These are phyloP conservation scores for Actinernus sp. DNA, from an alignment of 92 coral and sea anemone genomes.

Conservation along the genomic window DNA sequence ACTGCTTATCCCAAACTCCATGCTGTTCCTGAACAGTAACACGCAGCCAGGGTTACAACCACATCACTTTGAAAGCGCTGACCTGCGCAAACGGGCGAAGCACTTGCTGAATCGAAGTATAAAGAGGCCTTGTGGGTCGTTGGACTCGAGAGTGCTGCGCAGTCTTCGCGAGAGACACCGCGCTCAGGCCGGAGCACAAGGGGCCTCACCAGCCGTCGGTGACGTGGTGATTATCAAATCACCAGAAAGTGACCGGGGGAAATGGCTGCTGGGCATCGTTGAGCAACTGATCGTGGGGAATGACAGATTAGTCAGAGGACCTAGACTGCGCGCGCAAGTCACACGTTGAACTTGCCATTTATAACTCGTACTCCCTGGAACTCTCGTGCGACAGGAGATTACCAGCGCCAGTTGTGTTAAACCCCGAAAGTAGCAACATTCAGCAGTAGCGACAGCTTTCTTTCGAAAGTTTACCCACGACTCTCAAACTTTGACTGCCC, in stretches of 20 bases:
- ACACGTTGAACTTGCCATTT: no score
- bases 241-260: neutral
- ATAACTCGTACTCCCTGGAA: no score
- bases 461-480: no score
- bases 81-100: no score
- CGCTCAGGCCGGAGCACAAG: neutral
- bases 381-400: no score
- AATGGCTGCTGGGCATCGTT: constrained; percentile 13
- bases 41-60: constrained; percentile 13
- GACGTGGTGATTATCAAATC: constrained; percentile 12
- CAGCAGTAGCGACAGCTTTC: no score
- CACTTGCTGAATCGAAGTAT: constrained; percentile 12
- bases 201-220: constrained; percentile 16
- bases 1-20: constrained; percentile 4
- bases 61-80: no score
- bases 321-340: neutral
- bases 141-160: no score
- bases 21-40: constrained; percentile 11
- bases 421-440: no score
- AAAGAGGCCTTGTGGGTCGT: no score
- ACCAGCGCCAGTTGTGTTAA: no score
- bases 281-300: constrained; percentile 2
- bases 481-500: no score
- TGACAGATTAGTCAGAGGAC: constrained; percentile 2
- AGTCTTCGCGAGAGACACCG: constrained; percentile 5